These are phyloP conservation scores for Smithornis capensis DNA, from an alignment of 2,113 vertebrate genomes.

Conservation along the genomic window DNA sequence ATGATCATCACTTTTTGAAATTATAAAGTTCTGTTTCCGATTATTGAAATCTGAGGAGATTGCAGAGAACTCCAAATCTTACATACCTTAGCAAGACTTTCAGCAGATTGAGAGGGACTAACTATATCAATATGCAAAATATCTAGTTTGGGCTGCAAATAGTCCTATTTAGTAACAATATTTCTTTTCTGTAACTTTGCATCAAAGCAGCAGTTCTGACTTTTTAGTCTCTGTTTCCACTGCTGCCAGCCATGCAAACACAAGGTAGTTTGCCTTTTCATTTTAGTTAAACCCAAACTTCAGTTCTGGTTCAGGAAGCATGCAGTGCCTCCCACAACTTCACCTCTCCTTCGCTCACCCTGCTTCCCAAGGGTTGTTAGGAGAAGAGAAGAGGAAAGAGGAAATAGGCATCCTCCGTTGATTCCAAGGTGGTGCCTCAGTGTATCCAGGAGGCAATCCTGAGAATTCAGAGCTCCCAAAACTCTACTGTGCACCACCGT, in stretches of 20 bases:
- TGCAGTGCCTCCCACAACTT: accelerated
- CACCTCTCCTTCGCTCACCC: background rate
- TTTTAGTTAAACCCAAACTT: background rate
- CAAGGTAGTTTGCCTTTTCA: background rate
- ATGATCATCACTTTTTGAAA: background rate
- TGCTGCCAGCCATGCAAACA: background rate
- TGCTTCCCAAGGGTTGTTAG: background rate
- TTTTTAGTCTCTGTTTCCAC: background rate
- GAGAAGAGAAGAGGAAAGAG: background rate
- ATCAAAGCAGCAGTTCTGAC: background rate
- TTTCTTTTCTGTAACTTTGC: background rate
- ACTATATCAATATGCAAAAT: background rate
- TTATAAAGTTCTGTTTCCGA: background rate
- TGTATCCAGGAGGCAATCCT: background rate
- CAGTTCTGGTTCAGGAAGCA: background rate
- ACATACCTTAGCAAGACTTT: background rate
- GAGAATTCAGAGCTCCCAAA: background rate
- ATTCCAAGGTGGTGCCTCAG: background rate
- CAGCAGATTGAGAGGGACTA: background rate
- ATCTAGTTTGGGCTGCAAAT: background rate
- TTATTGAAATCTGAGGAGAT: background rate
- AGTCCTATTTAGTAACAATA: background rate
- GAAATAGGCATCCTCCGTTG: background rate
- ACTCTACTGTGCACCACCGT: background rate
- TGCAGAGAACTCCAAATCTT: background rate